These are phyloP conservation scores for Hemitrygon akajei DNA, from an alignment of 2,797 vertebrate genomes.

Conservation along the genomic window DNA sequence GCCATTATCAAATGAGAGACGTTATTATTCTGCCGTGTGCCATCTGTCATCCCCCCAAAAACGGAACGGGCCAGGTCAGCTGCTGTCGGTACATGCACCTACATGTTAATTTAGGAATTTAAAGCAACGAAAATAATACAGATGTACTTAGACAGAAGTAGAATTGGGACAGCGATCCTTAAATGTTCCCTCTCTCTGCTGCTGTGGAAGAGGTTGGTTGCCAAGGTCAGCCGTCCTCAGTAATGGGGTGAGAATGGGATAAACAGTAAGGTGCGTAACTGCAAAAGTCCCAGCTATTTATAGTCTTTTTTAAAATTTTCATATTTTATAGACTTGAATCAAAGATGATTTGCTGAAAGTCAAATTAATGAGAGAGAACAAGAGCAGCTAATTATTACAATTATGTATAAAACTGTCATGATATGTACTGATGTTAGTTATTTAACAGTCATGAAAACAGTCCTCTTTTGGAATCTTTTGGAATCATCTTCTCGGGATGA, in stretches of 20 bases:
- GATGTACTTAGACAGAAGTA: no score
- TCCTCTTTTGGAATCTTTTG: no score
- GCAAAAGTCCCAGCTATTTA: background rate
- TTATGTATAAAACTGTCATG: background rate
- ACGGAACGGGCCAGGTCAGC: background rate
- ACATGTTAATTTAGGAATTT: background rate
- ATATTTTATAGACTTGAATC: background rate
- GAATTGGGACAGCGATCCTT: background rate
- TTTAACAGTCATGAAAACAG: background rate
- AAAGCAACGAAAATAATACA: background rate
- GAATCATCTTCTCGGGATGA: background rate
- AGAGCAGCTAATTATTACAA: background rate
- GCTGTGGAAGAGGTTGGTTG: background rate
- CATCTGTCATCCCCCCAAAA: background rate
- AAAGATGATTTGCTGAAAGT: background rate
- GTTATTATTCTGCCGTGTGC: background rate
- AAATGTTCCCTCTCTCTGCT: background rate
- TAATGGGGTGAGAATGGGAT: background rate
- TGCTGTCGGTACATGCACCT: background rate
- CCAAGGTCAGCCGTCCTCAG: constrained; percentile 7
- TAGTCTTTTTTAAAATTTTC: no score
- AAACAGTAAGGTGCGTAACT: background rate
- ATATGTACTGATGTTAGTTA: background rate
- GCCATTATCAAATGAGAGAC: background rate
- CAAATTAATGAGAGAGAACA: background rate